Base-by-base conservation (phyloP, 2,797 vertebrate species). In the Nannoperca australis region DNA sequence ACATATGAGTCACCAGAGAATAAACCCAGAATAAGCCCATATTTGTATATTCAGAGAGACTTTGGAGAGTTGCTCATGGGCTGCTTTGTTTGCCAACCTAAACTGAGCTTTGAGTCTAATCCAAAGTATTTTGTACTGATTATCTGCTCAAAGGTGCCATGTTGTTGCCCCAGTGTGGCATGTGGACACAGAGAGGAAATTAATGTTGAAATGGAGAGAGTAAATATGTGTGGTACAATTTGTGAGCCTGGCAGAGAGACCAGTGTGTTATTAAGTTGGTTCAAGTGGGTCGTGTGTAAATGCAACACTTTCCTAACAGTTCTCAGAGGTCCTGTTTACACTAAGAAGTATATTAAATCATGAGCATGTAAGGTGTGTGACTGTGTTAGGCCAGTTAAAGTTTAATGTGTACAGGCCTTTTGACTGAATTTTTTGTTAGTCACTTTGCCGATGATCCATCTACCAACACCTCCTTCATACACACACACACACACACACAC, bases 181-280 rank as follows among this genome's bases (percentile, higher is more conserved):
- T 66, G 30, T 55, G 62, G 67, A 74, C 44, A 65, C 27, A 40
- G 63, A 66, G 61, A 78, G 85, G 83, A 89, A 92, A 89, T 88
- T 50, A 78, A 81, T 63, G 71, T 27, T 49, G 80, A 85, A 79
- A 86, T 58, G n/a, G 51, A 76, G 70, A 60, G 47, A 20, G 53
- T 53, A 49, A 51, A 58, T 64, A 62, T 74, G 78, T 79, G 84
- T 75, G 82, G 81, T 64, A 65, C 51, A 45, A 76, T 81, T 79
- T 75, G 42, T 42, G 45, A 84, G 67, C n/a, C 62, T 78, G 70
- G 67, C 64, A 78, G 27, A 32, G 73, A 70, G 54, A 55, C 50
- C 32, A 13, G 38, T 76, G 53, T 81, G 72, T 64, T 68, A 70
- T 85, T 70, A 74, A 75, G 51, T 64, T 55, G 54, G 40, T 66